phyloP scores from a whole-genome alignment of 2,797 vertebrate genomes.

The Sebastes aleutianus region DNA sequence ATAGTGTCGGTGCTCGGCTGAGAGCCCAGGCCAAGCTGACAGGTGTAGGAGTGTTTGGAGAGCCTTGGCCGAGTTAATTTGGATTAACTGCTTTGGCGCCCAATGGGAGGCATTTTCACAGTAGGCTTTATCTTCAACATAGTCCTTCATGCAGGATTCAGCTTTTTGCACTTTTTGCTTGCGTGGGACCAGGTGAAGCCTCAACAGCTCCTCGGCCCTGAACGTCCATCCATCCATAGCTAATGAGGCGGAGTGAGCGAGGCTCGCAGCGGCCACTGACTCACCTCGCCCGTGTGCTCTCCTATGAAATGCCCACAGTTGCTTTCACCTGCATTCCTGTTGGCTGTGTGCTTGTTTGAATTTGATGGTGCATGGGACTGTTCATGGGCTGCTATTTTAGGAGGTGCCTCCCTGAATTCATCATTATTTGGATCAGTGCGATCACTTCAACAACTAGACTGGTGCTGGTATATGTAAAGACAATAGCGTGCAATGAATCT shows the following conservation, averaged over 20 bases:
- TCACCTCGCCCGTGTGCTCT: slow-evolving; percentile 19
- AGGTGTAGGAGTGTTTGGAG: slow-evolving; percentile 69
- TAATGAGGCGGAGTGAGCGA: slow-evolving; percentile 41
- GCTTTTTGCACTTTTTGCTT: slow-evolving; percentile 15
- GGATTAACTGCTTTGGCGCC: slow-evolving; percentile 65
- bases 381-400: slow-evolving; percentile 34
- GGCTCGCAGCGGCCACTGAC: slow-evolving; percentile 23
- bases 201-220: slow-evolving; percentile 6
- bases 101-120: slow-evolving; percentile 55
- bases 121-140: slow-evolving; percentile 53
- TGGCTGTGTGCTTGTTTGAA: slow-evolving; percentile 38
- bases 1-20: slow-evolving; percentile 11
- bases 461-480: background rate
- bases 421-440: slow-evolving; percentile 3
- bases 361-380: slow-evolving; percentile 26
- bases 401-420: slow-evolving; percentile 29
- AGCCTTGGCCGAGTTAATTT: slow-evolving; percentile 69
- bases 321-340: slow-evolving; percentile 38
- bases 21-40: slow-evolving; percentile 57
- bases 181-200: slow-evolving; percentile 21
- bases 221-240: slow-evolving; percentile 40
- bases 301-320: slow-evolving; percentile 25
- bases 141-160: slow-evolving; percentile 48
- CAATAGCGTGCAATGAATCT: too few relatives aligned
- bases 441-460: background rate